These are phyloP conservation scores for Chrysemys picta DNA, from an alignment of 2,113 vertebrate genomes.

Conservation along the genomic window DNA sequence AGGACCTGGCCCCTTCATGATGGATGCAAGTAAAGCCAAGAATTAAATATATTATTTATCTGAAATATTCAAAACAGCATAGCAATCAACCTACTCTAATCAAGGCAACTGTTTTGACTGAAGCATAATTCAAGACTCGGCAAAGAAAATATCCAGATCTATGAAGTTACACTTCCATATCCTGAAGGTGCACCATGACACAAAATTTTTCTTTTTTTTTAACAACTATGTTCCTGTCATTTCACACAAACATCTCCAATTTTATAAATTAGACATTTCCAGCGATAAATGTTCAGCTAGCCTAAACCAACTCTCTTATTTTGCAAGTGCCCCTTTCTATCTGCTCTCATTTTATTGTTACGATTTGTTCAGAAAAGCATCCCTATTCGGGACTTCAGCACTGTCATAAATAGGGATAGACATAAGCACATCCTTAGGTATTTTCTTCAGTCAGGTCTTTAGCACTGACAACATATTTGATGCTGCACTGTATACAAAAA, in stretches of 20 bases:
- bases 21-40: background rate
- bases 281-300: background rate
- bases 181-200: background rate
- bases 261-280: background rate
- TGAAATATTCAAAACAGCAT: background rate
- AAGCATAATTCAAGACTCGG: background rate
- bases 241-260: background rate
- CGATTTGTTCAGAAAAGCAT: background rate
- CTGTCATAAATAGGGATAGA: background rate
- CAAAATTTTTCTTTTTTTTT: background rate
- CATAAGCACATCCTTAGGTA: accelerated
- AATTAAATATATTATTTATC: background rate
- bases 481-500: background rate
- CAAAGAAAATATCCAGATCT: background rate
- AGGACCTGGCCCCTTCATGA: background rate
- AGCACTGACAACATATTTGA: accelerated
- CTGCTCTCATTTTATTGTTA: background rate
- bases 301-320: background rate
- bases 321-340: accelerated
- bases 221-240: background rate
- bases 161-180: background rate
- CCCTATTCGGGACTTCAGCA: background rate
- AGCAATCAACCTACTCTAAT: accelerated
- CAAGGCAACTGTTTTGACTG: background rate
- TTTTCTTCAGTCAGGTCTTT: background rate